Percentiles rank a stretch among this genome's conserved stretches.
These are phyloP conservation scores for Pantherophis alleghaniensis DNA, from an alignment of 2,797 vertebrate species.

Conservation along the genomic window DNA sequence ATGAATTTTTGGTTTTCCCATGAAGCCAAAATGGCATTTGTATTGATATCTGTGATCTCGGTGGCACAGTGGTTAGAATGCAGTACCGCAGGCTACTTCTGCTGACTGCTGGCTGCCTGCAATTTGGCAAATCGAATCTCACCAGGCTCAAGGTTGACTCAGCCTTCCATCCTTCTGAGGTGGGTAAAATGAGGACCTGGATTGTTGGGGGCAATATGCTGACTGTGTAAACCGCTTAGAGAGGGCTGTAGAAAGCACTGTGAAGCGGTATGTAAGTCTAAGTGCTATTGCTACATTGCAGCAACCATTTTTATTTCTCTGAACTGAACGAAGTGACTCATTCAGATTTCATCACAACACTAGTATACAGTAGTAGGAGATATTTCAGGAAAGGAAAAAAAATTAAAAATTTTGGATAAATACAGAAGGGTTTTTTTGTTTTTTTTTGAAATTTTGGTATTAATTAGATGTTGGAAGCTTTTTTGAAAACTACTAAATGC, in stretches of 20 bases:
- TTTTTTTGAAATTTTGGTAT: slow-evolving; percentile 18
- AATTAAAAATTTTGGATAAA: slow-evolving; percentile 33
- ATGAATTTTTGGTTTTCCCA: neutral
- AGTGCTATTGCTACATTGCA: too few species aligned
- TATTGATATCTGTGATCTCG: neutral
- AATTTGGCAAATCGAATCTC: too few species aligned
- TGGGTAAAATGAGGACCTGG: too few species aligned
- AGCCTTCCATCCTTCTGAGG: too few species aligned
- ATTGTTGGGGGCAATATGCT: too few species aligned
- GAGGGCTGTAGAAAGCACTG: too few species aligned
- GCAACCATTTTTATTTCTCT: neutral
- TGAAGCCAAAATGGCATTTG: neutral
- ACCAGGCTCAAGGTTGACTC: too few species aligned
- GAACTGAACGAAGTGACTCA: neutral
- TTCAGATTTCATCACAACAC: neutral
- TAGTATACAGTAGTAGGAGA: neutral
- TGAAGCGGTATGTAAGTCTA: too few species aligned
- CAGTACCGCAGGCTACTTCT: too few species aligned
- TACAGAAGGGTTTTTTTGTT: neutral
- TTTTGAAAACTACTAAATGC: slow-evolving; percentile 24
- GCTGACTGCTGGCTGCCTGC: too few species aligned
- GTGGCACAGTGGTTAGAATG: too few species aligned
- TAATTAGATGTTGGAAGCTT: slow-evolving; percentile 41
- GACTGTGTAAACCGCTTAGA: too few species aligned
- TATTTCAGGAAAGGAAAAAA: slow-evolving; percentile 26